phyloP scores from a whole-genome alignment of 2,797 vertebrate species.

The Anguilla marmorata region DNA sequence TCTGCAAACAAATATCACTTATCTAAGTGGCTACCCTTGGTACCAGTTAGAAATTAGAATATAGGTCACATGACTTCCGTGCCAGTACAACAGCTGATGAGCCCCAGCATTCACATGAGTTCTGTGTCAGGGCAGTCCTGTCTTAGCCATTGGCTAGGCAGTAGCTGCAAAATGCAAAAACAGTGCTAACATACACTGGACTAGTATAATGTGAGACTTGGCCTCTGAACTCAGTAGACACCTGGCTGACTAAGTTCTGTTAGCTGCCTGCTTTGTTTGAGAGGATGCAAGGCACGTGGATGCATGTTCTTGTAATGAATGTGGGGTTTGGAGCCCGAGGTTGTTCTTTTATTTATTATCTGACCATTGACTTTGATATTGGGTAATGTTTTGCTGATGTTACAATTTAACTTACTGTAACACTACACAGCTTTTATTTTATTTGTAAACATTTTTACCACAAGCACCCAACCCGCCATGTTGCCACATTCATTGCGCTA shows the following conservation, averaged over 20 bases:
- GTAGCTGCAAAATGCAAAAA: neutral
- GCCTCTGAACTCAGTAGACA: neutral
- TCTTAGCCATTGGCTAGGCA: neutral
- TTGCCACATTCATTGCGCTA: neutral
- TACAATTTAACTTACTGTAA: neutral
- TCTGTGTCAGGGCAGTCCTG: neutral
- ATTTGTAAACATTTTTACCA: neutral
- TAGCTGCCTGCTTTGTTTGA: neutral
- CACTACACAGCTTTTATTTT: neutral
- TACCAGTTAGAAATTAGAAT: neutral
- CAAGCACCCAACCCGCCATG: neutral
- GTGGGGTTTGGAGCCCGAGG: neutral
- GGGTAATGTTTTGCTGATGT: conserved; percentile 3
- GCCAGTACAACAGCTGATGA: neutral
- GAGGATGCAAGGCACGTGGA: neutral
- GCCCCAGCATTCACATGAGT: neutral
- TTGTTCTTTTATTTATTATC: conserved; percentile 2
- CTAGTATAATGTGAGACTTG: neutral
- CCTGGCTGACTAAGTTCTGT: neutral
- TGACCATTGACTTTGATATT: neutral
- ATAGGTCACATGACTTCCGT: conserved; percentile 6
- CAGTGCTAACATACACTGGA: neutral
- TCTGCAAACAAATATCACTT: neutral
- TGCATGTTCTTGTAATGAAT: neutral
- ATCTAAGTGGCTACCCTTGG: neutral